These are phyloP conservation scores for Rhodinocichla rosea DNA, from an alignment of 2,113 vertebrate species.

Conservation along the genomic window DNA sequence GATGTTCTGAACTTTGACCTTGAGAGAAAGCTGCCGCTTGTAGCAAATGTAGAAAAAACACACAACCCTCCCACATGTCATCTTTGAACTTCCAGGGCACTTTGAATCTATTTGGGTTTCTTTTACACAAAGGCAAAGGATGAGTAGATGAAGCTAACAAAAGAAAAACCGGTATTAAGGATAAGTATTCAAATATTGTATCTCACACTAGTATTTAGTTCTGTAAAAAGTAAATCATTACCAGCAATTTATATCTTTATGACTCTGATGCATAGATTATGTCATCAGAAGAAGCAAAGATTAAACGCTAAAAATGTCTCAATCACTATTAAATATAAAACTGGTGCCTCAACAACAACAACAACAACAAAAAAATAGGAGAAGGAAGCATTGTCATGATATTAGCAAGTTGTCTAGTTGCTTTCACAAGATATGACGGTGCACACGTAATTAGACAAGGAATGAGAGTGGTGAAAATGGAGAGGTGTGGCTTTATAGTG, in stretches of 20 bases:
- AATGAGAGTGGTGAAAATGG: slow-evolving; percentile 11
- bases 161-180: neutral
- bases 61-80: neutral
- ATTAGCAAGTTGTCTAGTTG: neutral
- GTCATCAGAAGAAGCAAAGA: slow-evolving; percentile 9
- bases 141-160: neutral
- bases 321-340: slow-evolving; percentile 5
- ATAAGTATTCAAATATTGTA: neutral
- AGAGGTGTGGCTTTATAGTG: neutral
- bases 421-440: slow-evolving; percentile 17
- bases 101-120: neutral
- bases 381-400: neutral
- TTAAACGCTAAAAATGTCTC: neutral
- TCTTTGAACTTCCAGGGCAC: neutral
- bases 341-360: neutral
- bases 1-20: neutral
- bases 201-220: neutral
- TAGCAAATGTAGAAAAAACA: neutral
- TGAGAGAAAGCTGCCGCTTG: neutral
- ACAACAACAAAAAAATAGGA: neutral
- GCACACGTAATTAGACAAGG: neutral
- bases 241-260: neutral
- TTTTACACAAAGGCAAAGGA: neutral
- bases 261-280: neutral
- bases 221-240: neutral